These are phyloP conservation scores for Sorex fumeus DNA, from an alignment of 2,113 vertebrate genomes.

Conservation along the genomic window DNA sequence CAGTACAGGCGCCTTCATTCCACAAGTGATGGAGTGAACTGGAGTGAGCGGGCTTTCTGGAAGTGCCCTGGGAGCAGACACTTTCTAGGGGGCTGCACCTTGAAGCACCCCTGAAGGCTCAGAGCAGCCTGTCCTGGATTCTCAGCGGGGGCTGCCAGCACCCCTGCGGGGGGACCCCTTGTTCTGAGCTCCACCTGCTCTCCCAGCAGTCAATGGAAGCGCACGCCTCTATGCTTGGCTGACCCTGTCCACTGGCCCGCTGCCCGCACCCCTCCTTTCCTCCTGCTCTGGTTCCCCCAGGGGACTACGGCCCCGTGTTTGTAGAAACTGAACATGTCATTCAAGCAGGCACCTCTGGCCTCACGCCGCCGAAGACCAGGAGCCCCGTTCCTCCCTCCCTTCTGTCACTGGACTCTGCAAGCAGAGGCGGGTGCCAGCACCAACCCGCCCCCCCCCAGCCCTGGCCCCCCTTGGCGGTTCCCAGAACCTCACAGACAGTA, in stretches of 20 bases:
- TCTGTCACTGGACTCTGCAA: slow-evolving; percentile 73
- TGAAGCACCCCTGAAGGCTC: neutral
- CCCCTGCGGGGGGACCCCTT: neutral
- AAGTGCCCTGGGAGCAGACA: no score
- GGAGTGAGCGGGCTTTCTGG: neutral
- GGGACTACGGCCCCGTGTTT: slow-evolving; percentile 68
- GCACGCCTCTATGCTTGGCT: slow-evolving; percentile 31
- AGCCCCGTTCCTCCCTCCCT: slow-evolving; percentile 61
- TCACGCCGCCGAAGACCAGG: neutral
- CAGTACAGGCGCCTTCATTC: no score
- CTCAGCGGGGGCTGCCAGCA: neutral
- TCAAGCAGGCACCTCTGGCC: slow-evolving; percentile 77
- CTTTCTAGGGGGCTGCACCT: neutral
- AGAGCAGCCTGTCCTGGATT: no score
- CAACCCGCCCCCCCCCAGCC: neutral
- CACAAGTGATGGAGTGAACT: neutral
- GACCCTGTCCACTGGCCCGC: neutral
- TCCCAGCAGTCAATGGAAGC: neutral
- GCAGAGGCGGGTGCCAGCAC: slow-evolving; percentile 20
- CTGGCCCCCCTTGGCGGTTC: slow-evolving; percentile 64
- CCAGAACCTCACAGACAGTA: slow-evolving; percentile 75
- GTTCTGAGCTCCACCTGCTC: neutral
- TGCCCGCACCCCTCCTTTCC: neutral
- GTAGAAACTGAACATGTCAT: slow-evolving; percentile 81
- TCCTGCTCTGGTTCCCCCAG: slow-evolving; percentile 4